Base-by-base conservation (phyloP, 1,140 invertebrate species). In the Riptortus pedestris region DNA sequence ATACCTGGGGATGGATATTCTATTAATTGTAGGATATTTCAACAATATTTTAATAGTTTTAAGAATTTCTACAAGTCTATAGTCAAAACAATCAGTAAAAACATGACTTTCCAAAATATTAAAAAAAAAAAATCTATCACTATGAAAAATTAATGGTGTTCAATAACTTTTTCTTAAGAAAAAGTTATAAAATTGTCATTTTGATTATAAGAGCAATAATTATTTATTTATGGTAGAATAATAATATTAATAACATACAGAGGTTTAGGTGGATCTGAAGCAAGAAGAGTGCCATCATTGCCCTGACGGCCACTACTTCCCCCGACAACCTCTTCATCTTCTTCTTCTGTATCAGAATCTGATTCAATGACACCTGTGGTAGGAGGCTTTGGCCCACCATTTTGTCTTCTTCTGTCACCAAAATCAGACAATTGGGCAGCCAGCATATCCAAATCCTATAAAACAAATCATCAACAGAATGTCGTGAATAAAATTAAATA, bases 221-320 rank as follows among this genome's bases (percentile, higher is more conserved):
- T n/a, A n/a, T n/a, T n/a, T n/a, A n/a, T n/a, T n/a, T n/a, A n/a
- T n/a, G n/a, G n/a, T n/a, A n/a, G n/a, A n/a, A n/a, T n/a, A n/a
- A n/a, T n/a, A 14, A 38, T 7, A 38, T 14, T 38, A 38, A 38
- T 16, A 61, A 85, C 91, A 90, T 82, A 95, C 91, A 97, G 82
- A 69, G 95, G 93, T 74, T 96, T 91, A 3, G 93, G 92, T 24
- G 93, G 93, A 78, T 98, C 94, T 71, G 92, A 96, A 38, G 94
- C 94, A 5, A 96, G 79, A 28, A 97, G 77, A 0, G 94, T 97
- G 59, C 94, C 95, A 77, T 97, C 93, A 71, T 93, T 93, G 65
- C 88, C 80, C 33, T 78, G 75, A 38, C 77, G 76, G 26, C 78
- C 80, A 63, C 81, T 80, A 55, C 78, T 80, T 47, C 79, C 78